Conservation (phyloP, 1,140 invertebrate genomes). For the Asobara japonica region DNA sequence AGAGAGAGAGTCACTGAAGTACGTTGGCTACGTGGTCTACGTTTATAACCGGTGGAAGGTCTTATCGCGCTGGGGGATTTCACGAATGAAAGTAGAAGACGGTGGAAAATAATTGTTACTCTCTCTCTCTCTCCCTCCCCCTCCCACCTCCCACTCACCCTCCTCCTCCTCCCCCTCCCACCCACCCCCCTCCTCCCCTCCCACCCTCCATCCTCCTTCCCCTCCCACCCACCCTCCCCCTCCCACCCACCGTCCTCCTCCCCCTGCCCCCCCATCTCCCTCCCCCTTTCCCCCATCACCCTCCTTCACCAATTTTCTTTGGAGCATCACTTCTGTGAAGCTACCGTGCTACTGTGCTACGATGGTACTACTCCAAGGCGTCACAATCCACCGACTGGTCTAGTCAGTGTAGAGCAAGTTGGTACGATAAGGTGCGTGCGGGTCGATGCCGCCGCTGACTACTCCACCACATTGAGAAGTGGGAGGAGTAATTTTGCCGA, state of each 20-base stretch:
- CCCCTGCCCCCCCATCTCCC: too few relatives aligned
- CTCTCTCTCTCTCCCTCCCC: conserved; percentile 10
- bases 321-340: background rate
- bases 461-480: too few relatives aligned
- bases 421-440: conserved; percentile 41
- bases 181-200: too few relatives aligned
- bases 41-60: background rate
- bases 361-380: too few relatives aligned
- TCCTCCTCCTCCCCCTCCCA: too few relatives aligned
- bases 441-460: conserved; percentile 40
- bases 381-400: background rate
- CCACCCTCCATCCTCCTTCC: too few relatives aligned
- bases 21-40: conserved; percentile 3
- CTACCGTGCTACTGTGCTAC: too few relatives aligned
- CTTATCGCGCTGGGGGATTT: background rate
- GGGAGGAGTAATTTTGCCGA: background rate
- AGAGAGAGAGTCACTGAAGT: background rate
- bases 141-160: too few relatives aligned
- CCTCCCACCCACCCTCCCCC: too few relatives aligned
- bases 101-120: conserved; percentile 4
- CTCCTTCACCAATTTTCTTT: too few relatives aligned
- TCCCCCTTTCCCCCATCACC: too few relatives aligned
- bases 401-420: conserved; percentile 37
- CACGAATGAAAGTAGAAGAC: conserved; percentile 8
- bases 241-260: too few relatives aligned